A percentile compares a stretch with the other conserved stretches of the same genome.
Conservation (phyloP, 1,140 invertebrate species). For the Acyrthosiphon pisum region DNA sequence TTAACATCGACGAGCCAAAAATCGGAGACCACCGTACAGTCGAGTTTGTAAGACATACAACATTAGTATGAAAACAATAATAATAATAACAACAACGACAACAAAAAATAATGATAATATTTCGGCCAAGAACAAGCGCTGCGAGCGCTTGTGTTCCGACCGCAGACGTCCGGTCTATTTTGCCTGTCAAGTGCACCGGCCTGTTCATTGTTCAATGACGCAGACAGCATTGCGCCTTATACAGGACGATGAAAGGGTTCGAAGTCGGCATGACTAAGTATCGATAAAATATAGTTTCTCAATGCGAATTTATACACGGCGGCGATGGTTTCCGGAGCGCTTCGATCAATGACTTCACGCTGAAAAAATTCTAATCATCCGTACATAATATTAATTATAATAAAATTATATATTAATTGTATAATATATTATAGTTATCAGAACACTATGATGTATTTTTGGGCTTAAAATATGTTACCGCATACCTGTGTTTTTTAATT, state of each 20-base stretch:
- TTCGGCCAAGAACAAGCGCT: not conserved
- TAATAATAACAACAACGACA: not conserved
- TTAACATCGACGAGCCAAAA: not conserved
- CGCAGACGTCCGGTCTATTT: not conserved
- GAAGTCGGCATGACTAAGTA: not conserved
- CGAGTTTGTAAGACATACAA: not conserved
- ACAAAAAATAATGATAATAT: not conserved
- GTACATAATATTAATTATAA: not conserved
- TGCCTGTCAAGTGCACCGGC: not conserved
- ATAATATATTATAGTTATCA: not conserved
- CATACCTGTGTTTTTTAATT: not conserved
- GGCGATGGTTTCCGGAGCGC: not conserved
- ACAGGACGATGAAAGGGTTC: too few species aligned
- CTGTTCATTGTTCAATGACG: constrained; percentile 31
- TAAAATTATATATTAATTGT: not conserved
- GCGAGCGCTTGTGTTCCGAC: not conserved
- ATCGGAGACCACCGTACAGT: not conserved
- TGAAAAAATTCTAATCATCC: not conserved
- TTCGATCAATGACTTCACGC: not conserved
- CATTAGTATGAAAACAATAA: not conserved
- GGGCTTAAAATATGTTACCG: not conserved
- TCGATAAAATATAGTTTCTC: constrained; percentile 19
- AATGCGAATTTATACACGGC: not conserved
- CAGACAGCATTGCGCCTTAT: not conserved
- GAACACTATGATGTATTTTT: accelerated